These are phyloP conservation scores for Lasiurus cinereus DNA, from an alignment of 2,113 vertebrate species.

Conservation along the genomic window DNA sequence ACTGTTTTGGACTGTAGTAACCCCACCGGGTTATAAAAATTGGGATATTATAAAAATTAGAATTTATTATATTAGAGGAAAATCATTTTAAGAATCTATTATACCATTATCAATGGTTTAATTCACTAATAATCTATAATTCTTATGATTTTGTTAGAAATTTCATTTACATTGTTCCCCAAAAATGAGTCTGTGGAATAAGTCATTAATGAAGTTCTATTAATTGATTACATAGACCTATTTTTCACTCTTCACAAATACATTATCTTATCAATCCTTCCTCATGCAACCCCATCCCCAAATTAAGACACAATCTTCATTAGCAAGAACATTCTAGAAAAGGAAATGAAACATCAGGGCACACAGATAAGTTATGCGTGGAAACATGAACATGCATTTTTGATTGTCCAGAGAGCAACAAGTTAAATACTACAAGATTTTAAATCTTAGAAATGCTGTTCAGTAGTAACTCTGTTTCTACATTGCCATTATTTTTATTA, in stretches of 20 bases:
- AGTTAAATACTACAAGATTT: background rate
- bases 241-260: background rate
- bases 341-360: background rate
- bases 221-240: background rate
- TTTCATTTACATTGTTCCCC: background rate
- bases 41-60: background rate
- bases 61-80: background rate
- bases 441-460: background rate
- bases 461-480: background rate
- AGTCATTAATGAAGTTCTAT: constrained; percentile 22
- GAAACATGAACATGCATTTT: background rate
- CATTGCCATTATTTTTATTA: background rate
- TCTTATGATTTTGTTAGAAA: background rate
- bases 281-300: background rate
- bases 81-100: background rate
- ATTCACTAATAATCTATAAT: background rate
- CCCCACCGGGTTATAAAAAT: background rate
- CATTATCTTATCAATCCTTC: background rate
- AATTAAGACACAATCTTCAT: background rate
- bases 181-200: background rate
- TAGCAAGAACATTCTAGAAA: background rate
- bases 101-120: background rate
- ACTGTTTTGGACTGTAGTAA: background rate
- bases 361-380: background rate
- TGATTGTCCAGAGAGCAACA: background rate